Evolutionary conservation across 2,888 invertebrate species (phyloP).

Genomic region (Barypeithes pellucidus): DNA sequence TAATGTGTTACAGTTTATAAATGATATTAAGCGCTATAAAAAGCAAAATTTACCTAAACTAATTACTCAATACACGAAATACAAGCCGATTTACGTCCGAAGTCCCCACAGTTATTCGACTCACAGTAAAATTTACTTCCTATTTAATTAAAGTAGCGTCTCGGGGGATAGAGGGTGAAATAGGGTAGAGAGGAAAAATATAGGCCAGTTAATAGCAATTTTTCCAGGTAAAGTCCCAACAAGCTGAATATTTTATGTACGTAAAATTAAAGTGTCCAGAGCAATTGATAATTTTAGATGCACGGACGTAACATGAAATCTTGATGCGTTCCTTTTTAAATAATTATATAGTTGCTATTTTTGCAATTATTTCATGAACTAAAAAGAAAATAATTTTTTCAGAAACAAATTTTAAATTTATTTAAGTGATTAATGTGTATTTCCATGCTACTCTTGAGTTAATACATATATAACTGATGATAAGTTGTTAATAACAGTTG

Average conservation of each 20-base stretch:
- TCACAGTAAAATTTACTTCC: constrained; percentile 53
- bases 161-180: constrained; percentile 53
- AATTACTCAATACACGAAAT: constrained; percentile 43
- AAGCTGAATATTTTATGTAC: constrained; percentile 51
- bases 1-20: background rate
- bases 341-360: too few relatives aligned
- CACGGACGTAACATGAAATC: too few relatives aligned
- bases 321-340: too few relatives aligned
- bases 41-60: constrained; percentile 36
- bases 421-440: too few relatives aligned
- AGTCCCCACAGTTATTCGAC: constrained; percentile 49
- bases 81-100: constrained; percentile 45
- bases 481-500: too few relatives aligned
- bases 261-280: constrained; percentile 44
- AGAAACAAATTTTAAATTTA: too few relatives aligned
- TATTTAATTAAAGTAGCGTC: constrained; percentile 56
- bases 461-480: too few relatives aligned
- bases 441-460: too few relatives aligned
- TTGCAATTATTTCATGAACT: too few relatives aligned
- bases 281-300: constrained; percentile 32
- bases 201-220: constrained; percentile 53
- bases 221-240: constrained; percentile 42
- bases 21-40: background rate
- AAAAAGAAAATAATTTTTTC: too few relatives aligned
- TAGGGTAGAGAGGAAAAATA: constrained; percentile 40